Conservation (phyloP, 1,140 invertebrate genomes). For the Dendroctonus valens region DNA sequence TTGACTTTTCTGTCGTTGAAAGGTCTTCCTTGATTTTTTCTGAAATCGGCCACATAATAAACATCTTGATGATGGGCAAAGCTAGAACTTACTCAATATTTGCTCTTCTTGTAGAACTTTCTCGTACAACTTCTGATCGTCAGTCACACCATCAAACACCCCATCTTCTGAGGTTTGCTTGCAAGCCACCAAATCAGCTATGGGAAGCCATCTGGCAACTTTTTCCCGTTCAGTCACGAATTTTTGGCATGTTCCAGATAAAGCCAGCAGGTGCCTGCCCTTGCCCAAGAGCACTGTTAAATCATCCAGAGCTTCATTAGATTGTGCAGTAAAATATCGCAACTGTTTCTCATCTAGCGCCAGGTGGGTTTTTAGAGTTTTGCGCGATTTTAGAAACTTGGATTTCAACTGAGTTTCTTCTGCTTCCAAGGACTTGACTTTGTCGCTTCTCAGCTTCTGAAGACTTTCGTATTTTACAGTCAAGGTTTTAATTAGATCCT, state of each 20-base stretch:
- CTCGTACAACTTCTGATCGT: slow-evolving; percentile 25
- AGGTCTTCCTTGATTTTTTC: no score
- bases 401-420: slow-evolving; percentile 22
- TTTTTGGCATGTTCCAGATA: slow-evolving; percentile 40
- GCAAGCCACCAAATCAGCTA: background rate
- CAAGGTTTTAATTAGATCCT: slow-evolving; percentile 36
- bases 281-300: slow-evolving; percentile 33
- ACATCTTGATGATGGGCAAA: no score
- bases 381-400: slow-evolving; percentile 25
- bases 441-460: slow-evolving; percentile 14
- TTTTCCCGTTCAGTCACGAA: slow-evolving; percentile 44
- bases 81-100: no score
- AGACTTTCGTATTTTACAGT: slow-evolving; percentile 20
- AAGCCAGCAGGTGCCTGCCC: slow-evolving; percentile 39
- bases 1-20: no score
- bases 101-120: slow-evolving; percentile 1
- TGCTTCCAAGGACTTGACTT: slow-evolving; percentile 22
- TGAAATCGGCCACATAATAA: no score
- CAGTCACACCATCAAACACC: slow-evolving; percentile 4
- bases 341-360: slow-evolving; percentile 42
- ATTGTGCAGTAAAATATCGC: slow-evolving; percentile 30
- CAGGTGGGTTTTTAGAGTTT: slow-evolving; percentile 31
- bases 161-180: background rate
- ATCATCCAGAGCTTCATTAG: slow-evolving; percentile 35
- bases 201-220: slow-evolving; percentile 34